Conservation (phyloP, 1,140 invertebrate genomes). For the Eriosoma lanigerum region DNA sequence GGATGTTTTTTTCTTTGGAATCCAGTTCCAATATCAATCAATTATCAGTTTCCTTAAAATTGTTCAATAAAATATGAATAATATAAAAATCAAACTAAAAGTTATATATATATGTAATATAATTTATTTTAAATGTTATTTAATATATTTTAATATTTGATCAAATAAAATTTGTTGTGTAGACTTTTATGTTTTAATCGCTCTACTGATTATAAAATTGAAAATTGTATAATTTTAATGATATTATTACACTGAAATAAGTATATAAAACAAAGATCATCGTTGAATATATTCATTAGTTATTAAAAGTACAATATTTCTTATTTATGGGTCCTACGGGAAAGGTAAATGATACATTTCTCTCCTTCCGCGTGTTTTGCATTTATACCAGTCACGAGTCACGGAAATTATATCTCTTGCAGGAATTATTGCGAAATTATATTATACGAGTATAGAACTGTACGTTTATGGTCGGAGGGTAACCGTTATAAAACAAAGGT, state of each 20-base stretch:
- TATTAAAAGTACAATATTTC: slow-evolving; percentile 9
- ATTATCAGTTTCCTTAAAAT: no score
- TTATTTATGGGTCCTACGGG: slow-evolving; percentile 46
- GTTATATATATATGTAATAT: no score
- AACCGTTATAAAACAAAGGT: slow-evolving; percentile 16
- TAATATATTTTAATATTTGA: no score
- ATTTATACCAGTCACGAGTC: slow-evolving; percentile 24
- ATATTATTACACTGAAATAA: slow-evolving; percentile 5
- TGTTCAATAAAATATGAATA: no score
- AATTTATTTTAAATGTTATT: no score
- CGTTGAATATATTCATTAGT: not conserved
- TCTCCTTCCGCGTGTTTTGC: slow-evolving; percentile 12
- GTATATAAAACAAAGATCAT: not conserved
- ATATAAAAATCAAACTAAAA: no score
- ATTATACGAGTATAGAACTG: not conserved
- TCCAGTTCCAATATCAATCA: no score
- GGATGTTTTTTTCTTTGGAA: no score
- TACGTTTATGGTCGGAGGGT: not conserved
- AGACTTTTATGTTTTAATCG: no score
- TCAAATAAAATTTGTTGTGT: no score
- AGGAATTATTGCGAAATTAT: slow-evolving; percentile 3
- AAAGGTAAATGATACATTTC: slow-evolving; percentile 28
- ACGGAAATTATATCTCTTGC: not conserved
- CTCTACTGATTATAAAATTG: no score
- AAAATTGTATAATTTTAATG: no score